Evolutionary conservation across 2,113 vertebrate species (phyloP), one percentile per base, ranked within the genome.

Genomic region (Cephalopholis sonnerati): DNA sequence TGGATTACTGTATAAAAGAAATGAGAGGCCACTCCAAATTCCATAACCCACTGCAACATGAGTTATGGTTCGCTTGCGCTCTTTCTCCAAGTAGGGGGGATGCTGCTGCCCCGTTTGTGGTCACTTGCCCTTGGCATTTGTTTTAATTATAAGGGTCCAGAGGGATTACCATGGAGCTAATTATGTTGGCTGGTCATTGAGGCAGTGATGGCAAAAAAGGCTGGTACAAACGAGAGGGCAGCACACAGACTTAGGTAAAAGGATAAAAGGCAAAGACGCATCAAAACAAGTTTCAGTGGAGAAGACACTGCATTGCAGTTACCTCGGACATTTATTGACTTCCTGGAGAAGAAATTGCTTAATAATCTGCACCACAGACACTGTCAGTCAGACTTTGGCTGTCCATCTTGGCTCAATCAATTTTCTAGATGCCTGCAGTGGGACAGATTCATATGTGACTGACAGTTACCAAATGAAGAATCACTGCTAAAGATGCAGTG

Each of bases 381-480:
- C 54, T 41, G 82, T 71, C 80, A 86, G 57, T 78, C 84, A 80
- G 71, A 66, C 78, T 70, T 71, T 8, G 53, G 66, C 2, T 50
- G 61, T 78, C 50, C 77, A 69, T 64, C 58, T 3, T 32, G 50
- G 36, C 59, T 74, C 69, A 78, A 77, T 85, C 75, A 77, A 81
- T 85, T 74, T 64, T 64, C 71, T 18, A 46, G 58, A 71, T 29
- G 65, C 55, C 72, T 83, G 68, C 77, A 78, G 77, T 62, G 64
- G 51, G 59, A 87, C 75, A 83, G 81, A 76, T 64, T 85, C 58
- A 64, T 50, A 57, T 51, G 59, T 68, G 77, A 87, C 18, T 86
- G 90, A 24, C 86, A 71, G 88, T 67, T 70, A 51, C 72, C 57
- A 73, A 84, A 88, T 85, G 81, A 76, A 79, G 79, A 84, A 67